Percentiles rank a stretch among this genome's conserved stretches.
These are phyloP conservation scores for Pseudochromis fuscus DNA, from an alignment of 2,797 vertebrate genomes.

Conservation along the genomic window DNA sequence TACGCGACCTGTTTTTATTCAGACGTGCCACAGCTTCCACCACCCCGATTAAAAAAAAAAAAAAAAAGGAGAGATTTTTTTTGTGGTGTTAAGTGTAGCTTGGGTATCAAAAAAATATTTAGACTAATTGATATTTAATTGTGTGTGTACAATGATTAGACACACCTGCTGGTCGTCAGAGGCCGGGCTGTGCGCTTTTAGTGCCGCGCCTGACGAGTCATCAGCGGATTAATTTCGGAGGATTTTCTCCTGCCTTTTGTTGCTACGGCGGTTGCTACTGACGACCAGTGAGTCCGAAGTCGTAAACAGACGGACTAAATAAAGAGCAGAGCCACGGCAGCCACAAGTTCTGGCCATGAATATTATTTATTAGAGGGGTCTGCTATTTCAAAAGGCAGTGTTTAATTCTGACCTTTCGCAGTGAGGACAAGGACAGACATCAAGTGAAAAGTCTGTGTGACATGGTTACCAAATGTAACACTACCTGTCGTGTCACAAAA, in stretches of 20 bases:
- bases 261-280: slow-evolving; percentile 85
- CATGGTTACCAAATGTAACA: slow-evolving; percentile 49
- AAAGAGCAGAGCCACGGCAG: slow-evolving; percentile 2
- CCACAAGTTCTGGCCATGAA: slow-evolving; percentile 26
- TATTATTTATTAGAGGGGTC: not conserved
- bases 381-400: not conserved
- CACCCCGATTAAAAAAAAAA: not conserved
- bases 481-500: slow-evolving; percentile 32
- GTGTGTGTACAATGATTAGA: not conserved
- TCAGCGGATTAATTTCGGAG: slow-evolving; percentile 75
- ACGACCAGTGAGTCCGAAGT: slow-evolving; percentile 75
- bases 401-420: slow-evolving; percentile 59
- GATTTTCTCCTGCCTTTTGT: slow-evolving; percentile 81
- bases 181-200: slow-evolving; percentile 45
- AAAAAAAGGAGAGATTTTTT: no score
- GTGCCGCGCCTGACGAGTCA: slow-evolving; percentile 60
- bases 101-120: slow-evolving; percentile 5
- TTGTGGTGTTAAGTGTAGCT: slow-evolving; percentile 2
- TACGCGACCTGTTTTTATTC: slow-evolving; percentile 48
- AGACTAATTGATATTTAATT: slow-evolving; percentile 19
- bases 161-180: slow-evolving; percentile 53
- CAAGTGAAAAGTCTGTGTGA: slow-evolving; percentile 27
- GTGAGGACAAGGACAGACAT: slow-evolving; percentile 58
- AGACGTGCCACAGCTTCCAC: slow-evolving; percentile 4
- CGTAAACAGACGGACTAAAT: slow-evolving; percentile 64